A percentile compares a stretch with the other conserved stretches of the same genome.
Conservation (phyloP, 2,888 invertebrate species). For the Sphaeridia pumilis region DNA sequence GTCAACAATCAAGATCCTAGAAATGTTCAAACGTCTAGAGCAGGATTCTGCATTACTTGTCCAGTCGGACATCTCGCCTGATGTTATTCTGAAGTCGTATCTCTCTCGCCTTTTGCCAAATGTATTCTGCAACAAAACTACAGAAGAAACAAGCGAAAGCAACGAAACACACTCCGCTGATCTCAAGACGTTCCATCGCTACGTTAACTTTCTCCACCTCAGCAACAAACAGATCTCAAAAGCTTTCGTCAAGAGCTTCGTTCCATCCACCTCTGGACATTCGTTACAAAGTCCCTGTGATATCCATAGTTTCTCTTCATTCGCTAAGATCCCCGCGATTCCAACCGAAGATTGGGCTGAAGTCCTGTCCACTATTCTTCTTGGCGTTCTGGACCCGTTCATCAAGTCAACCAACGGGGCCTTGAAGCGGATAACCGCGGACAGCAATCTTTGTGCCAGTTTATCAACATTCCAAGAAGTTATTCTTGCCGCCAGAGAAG, state of each 20-base stretch:
- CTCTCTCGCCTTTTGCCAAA: constrained; percentile 11
- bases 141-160: too few species aligned
- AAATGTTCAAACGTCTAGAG: constrained; percentile 20
- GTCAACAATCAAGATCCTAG: constrained; percentile 21
- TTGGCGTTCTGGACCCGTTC: constrained; percentile 13
- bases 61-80: not conserved
- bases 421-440: constrained; percentile 20
- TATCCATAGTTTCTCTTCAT: constrained; percentile 8
- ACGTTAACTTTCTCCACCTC: not conserved
- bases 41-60: constrained; percentile 18
- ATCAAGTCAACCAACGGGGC: constrained; percentile 14
- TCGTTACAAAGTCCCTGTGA: too few species aligned
- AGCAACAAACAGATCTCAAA: not conserved
- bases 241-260: too few species aligned
- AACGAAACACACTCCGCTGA: too few species aligned
- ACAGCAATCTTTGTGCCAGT: constrained; percentile 21
- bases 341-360: constrained; percentile 12
- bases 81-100: constrained; percentile 14
- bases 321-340: constrained; percentile 8
- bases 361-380: constrained; percentile 6
- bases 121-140: too few species aligned
- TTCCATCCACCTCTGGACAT: too few species aligned
- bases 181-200: not conserved
- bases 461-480: constrained; percentile 26
- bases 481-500: constrained; percentile 25